These are phyloP conservation scores for Sparus aurata DNA, from an alignment of 2,797 vertebrate genomes.

Conservation along the genomic window DNA sequence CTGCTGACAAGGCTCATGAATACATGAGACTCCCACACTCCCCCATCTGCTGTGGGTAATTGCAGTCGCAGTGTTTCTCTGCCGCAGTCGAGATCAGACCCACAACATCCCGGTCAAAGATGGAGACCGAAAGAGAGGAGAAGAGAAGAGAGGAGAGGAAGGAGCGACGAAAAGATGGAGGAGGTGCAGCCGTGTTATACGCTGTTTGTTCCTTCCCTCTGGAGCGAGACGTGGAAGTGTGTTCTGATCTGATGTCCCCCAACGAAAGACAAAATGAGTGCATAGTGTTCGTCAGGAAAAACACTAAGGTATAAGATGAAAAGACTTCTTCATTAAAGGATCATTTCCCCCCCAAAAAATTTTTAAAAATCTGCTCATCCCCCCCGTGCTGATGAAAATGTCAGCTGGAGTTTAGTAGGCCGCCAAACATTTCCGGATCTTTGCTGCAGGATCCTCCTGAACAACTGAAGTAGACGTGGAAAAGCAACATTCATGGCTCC, in stretches of 20 bases:
- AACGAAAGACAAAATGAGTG: neutral
- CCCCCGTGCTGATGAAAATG: no score
- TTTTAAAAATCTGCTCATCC: no score
- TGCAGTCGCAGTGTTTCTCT: conserved; percentile 58
- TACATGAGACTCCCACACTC: conserved; percentile 74
- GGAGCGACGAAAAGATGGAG: neutral
- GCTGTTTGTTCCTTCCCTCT: neutral
- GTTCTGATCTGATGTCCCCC: neutral
- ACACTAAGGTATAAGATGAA: neutral
- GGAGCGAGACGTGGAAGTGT: neutral
- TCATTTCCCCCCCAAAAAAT: no score
- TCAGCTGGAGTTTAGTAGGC: no score
- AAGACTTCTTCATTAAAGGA: neutral
- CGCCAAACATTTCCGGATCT: no score
- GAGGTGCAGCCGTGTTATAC: neutral
- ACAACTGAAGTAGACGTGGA: no score
- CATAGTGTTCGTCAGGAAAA: neutral
- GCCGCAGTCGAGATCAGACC: conserved; percentile 54
- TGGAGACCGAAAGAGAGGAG: neutral
- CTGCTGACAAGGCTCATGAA: conserved; percentile 64
- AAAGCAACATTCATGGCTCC: no score
- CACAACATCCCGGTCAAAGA: conserved; percentile 33
- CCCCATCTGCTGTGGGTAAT: conserved; percentile 75
- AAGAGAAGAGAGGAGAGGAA: neutral
- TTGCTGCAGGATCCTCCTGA: no score